Evolutionary conservation across 2,888 invertebrate genomes (phyloP), one percentile per base, ranked within the genome.

Genomic region (Ophion ellenae): DNA sequence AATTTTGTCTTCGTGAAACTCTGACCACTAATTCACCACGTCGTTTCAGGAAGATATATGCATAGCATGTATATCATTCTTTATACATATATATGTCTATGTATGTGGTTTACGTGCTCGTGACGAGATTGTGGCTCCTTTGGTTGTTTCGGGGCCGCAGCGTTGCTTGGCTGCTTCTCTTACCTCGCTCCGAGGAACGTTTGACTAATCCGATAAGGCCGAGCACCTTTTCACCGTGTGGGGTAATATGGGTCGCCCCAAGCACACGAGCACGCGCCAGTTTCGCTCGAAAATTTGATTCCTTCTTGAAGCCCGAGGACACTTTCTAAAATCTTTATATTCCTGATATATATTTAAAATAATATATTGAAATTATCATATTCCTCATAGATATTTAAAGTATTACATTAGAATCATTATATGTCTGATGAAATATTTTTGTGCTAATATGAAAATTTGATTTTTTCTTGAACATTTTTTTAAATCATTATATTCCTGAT

Each of bases 21-120:
- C 77, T 77, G 79, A 81, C 83, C 85, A 84, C 86, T 84, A 86
- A 86, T 86, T 88, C 75, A 86, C 88, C 86, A 82, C 81, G 83
- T 84, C 86, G 88, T 69, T 86, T 76, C 78, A 77, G 53, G 66
- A 77, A 77, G 81, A 81, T 67, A 59, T 81, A 74, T 81, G 66
- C 73, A 71, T 67, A 73, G 20, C 59, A 24, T 59, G 75, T 67
- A 63, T 28, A 36, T 57, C 20, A 71, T 74, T 71, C 36, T 57
- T 83, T 76, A 70, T 75, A 64, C 53, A n/a, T 28, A 67, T 32
- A 24, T 53, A 79, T 57, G 57, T 61, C 24, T 45, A 69, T 71
- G 40, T 40, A 76, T 47, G 14, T 47, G 11, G 20, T 57, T 7
- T 17, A 75, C 45, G 64, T 73, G 66, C 32, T 71, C 79, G 67